phyloP scores from a whole-genome alignment of 2,797 vertebrate genomes.

The Lagocephalus sceleratus region DNA sequence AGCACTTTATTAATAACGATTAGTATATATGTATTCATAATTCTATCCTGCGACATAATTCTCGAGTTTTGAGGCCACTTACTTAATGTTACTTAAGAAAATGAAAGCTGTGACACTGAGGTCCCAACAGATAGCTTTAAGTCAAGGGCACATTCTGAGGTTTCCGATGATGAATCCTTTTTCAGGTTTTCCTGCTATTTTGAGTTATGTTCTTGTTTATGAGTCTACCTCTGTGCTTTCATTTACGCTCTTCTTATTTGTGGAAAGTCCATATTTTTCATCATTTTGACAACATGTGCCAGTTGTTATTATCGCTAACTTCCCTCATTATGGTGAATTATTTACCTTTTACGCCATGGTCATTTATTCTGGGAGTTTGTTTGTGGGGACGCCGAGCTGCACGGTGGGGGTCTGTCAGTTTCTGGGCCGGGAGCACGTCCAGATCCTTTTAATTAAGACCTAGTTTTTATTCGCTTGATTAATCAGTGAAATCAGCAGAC shows the following conservation, averaged over 20 bases:
- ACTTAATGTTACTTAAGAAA: constrained; percentile 74
- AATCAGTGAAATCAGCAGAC: constrained; percentile 77
- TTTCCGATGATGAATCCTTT: constrained; percentile 41
- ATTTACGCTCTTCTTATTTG: constrained; percentile 51
- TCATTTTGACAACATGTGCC: constrained; percentile 69
- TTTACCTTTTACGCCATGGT: constrained; percentile 61
- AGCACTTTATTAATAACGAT: constrained; percentile 63
- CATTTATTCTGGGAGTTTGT: constrained; percentile 68
- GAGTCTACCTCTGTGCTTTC: constrained; percentile 43
- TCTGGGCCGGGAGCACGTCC: constrained; percentile 68
- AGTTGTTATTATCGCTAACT: constrained; percentile 72
- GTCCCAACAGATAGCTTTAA: constrained; percentile 60
- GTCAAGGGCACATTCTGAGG: constrained; percentile 66
- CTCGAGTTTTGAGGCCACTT: constrained; percentile 66
- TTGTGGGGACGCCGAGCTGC: constrained; percentile 54
- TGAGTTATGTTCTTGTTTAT: constrained; percentile 60
- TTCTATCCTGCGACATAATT: constrained; percentile 63
- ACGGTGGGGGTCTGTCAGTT: constrained; percentile 67
- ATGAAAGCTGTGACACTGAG: constrained; percentile 70
- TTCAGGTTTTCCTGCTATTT: constrained; percentile 46
- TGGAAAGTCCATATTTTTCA: constrained; percentile 51
- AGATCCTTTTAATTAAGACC: constrained; percentile 79
- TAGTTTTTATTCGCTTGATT: constrained; percentile 77
- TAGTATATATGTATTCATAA: constrained; percentile 59
- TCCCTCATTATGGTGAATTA: constrained; percentile 73